A percentile compares a stretch with the other conserved stretches of the same genome.
Evolutionary conservation across 1,140 invertebrate genomes (phyloP).

Genomic region (Drosophila rufa): DNA sequence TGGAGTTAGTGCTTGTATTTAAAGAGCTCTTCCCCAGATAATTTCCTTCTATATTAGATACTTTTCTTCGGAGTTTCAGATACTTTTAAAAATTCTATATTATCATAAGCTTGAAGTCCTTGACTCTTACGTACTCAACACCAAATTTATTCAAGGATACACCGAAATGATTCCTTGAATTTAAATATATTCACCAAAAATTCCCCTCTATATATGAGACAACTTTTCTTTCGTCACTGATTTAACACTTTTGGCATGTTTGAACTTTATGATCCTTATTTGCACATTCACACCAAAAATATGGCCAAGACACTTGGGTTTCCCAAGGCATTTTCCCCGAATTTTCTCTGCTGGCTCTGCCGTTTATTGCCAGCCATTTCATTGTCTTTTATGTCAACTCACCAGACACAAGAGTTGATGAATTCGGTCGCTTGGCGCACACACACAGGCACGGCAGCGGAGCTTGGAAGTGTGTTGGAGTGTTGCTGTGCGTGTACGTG

Average conservation of each 20-base stretch:
- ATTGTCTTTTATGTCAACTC: constrained; percentile 58
- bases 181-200: background rate
- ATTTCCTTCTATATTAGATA: too few species aligned
- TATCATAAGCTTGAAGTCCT: background rate
- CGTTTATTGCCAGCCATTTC: constrained; percentile 16
- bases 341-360: constrained; percentile 14
- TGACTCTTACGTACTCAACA: background rate
- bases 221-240: background rate
- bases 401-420: constrained; percentile 66
- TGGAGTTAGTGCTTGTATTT: too few species aligned
- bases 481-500: constrained; percentile 15
- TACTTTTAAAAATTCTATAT: background rate
- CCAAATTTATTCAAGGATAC: background rate
- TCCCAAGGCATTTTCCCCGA: constrained; percentile 3
- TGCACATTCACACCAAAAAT: constrained; percentile 22
- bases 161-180: too few species aligned
- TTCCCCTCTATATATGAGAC: background rate
- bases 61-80: too few species aligned
- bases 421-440: constrained; percentile 45
- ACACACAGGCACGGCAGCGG: background rate
- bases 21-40: too few species aligned
- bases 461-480: background rate
- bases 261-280: constrained; percentile 5
- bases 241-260: background rate
- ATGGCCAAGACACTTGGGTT: background rate